phyloP scores from a whole-genome alignment of 2,888 invertebrate species.

The Cryptophagus acutangulus region DNA sequence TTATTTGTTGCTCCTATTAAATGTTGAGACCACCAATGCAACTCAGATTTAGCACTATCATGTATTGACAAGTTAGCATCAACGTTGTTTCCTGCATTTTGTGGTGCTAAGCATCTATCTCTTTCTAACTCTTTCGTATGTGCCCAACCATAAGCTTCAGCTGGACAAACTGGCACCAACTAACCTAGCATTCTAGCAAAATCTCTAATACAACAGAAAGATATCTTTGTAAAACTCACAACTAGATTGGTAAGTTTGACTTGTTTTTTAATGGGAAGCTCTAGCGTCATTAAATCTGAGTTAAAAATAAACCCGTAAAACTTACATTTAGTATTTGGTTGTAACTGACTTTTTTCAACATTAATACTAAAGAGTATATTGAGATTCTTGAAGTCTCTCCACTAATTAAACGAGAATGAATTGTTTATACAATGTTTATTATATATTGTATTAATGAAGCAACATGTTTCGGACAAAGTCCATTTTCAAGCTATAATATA shows the following conservation, averaged over 20 bases:
- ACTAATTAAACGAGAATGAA: too few species aligned
- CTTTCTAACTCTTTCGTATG: conserved; percentile 21
- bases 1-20: conserved; percentile 10
- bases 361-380: too few species aligned
- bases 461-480: too few species aligned
- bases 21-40: conserved; percentile 30
- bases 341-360: conserved; percentile 18
- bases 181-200: conserved; percentile 23
- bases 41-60: conserved; percentile 14
- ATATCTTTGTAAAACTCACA: neutral
- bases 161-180: conserved; percentile 27
- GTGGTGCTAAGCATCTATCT: conserved; percentile 19
- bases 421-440: too few species aligned
- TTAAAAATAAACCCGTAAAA: conserved; percentile 24
- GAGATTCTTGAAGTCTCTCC: too few species aligned
- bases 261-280: conserved; percentile 14
- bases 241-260: conserved; percentile 6
- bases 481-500: too few species aligned
- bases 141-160: conserved; percentile 25
- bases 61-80: conserved; percentile 17
- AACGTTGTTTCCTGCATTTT: conserved; percentile 12
- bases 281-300: conserved; percentile 14
- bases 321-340: conserved; percentile 11
- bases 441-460: too few species aligned
- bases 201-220: conserved; percentile 20